These are phyloP conservation scores for Nycticebus coucang DNA, from an alignment of 2,113 vertebrate genomes.

Conservation along the genomic window DNA sequence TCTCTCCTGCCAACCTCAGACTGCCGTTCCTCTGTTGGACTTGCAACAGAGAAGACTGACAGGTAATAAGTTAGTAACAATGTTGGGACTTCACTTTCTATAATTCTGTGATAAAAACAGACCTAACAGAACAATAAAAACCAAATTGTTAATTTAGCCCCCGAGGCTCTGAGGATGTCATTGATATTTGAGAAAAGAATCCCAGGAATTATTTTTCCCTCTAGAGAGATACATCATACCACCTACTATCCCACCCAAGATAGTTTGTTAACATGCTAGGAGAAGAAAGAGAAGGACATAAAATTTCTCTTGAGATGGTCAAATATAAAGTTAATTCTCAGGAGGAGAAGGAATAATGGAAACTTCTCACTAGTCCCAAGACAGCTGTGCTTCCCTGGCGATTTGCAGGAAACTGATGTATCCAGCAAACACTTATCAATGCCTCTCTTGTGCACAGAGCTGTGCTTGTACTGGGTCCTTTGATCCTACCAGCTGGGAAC, in stretches of 20 bases:
- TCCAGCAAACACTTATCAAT: not conserved
- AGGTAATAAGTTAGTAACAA: not conserved
- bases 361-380: not conserved
- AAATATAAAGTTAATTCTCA: not conserved
- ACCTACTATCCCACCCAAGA: not conserved
- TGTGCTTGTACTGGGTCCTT: not conserved
- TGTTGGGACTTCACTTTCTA: not conserved
- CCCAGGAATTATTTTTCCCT: not conserved
- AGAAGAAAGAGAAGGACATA: not conserved
- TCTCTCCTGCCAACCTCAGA: not conserved
- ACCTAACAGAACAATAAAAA: not conserved
- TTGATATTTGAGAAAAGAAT: not conserved
- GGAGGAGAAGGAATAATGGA: not conserved
- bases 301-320: not conserved
- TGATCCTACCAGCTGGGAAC: not conserved
- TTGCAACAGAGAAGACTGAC: not conserved
- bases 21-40: not conserved
- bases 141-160: not conserved
- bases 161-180: not conserved
- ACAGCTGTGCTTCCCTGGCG: not conserved
- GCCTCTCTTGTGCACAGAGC: fast-evolving
- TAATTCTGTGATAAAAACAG: not conserved
- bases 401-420: not conserved
- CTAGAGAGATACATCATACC: not conserved
- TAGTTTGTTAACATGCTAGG: not conserved